Conservation (phyloP, 2,888 invertebrate genomes). For the Phytoseiulus persimilis region DNA sequence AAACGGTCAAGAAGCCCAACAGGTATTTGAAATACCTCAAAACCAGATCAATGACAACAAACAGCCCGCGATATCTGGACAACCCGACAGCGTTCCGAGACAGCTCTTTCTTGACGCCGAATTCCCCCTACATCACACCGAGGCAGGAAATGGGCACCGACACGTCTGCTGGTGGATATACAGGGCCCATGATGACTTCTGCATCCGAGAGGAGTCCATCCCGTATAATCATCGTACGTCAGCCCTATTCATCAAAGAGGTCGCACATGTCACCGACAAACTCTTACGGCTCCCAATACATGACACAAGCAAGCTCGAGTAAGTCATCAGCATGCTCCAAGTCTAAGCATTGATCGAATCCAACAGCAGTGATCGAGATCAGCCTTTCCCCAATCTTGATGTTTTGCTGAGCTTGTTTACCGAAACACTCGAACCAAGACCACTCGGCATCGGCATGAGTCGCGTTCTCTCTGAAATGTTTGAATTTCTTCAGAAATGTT, state of each 20-base stretch:
- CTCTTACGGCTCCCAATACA: neutral
- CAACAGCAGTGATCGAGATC: neutral
- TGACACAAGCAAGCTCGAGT: conserved; percentile 28
- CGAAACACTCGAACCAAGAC: too few species aligned
- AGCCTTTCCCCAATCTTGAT: neutral
- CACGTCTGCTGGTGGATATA: neutral
- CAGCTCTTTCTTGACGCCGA: neutral
- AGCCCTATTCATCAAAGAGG: conserved; percentile 25
- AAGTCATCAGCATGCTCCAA: neutral
- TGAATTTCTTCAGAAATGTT: too few species aligned
- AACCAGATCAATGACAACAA: neutral
- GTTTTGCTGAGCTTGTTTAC: neutral
- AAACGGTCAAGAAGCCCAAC: neutral
- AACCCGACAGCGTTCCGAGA: neutral
- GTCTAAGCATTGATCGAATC: too few species aligned
- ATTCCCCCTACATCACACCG: neutral
- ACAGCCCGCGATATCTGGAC: neutral
- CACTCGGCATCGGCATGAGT: too few species aligned
- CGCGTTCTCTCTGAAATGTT: too few species aligned
- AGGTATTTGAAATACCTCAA: neutral
- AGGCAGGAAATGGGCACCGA: neutral
- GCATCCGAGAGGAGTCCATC: conserved; percentile 21
- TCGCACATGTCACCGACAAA: neutral
- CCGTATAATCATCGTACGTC: conserved; percentile 17
- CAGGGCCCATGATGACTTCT: conserved; percentile 16